Base-by-base conservation (phyloP, 2,113 vertebrate species). In the Corapipo altera region DNA sequence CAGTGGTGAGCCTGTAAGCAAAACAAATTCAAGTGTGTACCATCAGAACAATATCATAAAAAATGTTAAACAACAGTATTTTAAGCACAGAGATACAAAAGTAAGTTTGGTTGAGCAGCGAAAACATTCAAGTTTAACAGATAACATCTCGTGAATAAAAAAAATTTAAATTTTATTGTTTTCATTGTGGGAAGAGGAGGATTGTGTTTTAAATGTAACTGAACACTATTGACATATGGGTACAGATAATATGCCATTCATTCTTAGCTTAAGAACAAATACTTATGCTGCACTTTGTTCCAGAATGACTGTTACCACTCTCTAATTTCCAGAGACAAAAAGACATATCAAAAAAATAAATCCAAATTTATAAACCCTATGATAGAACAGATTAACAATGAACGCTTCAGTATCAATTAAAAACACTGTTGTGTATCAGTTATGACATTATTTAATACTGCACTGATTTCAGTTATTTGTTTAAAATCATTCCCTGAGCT, bases 1-100 rank as follows among this genome's bases (percentile, higher is more conserved):
- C 83, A 99, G 95, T n/a, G 98, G 94, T 17, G 97, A 97, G 21
- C 98, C 99, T 99, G 89, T 49, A 96, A 87, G 79, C 28, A 92
- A 95, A 95, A 78, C 23, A 89, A 84, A 80, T 69, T 55, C 24
- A 64, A 80, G 41, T 43, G 64, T 18, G 11, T 28, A 78, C 21
- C 43, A 81, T 41, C 13, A 74, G 33, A 82, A 81, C 35, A 80
- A 24, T 2, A 59, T 32, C 19, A 88, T 4, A 70, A 41, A 74
- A 86, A 83, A n/a, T 14, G 3, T 52, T 37, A 65, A 51, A 74
- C 44, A 77, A 39, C 27, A 52, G 20, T 32, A 75, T 75, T 70
- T 88, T 58, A 89, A 51, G 55, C 20, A 61, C 9, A 46, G 32
- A 71, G 14, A 79, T 35, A 58, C 10, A 58, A 87, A 28, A 59